A percentile compares a stretch with the other conserved stretches of the same genome.
These are phyloP conservation scores for Ellobius talpinus DNA, from an alignment of 2,113 vertebrate species.

Conservation along the genomic window DNA sequence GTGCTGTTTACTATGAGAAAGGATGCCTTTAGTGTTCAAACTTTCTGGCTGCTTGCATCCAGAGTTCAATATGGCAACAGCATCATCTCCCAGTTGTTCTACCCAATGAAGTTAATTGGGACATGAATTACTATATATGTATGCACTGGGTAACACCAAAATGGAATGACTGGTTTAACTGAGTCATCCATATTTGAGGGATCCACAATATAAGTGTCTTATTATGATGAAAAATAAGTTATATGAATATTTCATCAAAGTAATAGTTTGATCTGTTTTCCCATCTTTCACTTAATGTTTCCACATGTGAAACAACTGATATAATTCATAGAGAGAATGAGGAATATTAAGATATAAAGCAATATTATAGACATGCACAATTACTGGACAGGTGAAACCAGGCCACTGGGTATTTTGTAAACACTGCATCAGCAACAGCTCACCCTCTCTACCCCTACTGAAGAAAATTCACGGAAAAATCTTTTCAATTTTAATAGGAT, in stretches of 20 bases:
- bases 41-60: not conserved
- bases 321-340: not conserved
- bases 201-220: not conserved
- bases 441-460: not conserved
- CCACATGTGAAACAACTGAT: not conserved
- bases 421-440: not conserved
- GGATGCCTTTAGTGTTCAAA: not conserved
- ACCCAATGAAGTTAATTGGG: not conserved
- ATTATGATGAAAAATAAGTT: not conserved
- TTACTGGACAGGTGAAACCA: not conserved
- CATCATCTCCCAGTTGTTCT: not conserved
- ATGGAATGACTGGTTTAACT: not conserved
- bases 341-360: not conserved
- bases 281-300: constrained; percentile 31
- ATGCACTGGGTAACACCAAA: not conserved
- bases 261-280: not conserved
- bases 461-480: constrained; percentile 48
- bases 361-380: not conserved
- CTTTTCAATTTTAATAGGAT: constrained; percentile 42
- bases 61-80: not conserved
- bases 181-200: not conserved
- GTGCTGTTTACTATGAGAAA: not conserved
- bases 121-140: not conserved
- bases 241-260: not conserved
- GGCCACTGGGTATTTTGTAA: not conserved